Percentiles rank a stretch among this genome's conserved stretches.
Evolutionary conservation across 1,140 invertebrate genomes (phyloP).

Genomic region (Procambarus virginalis): DNA sequence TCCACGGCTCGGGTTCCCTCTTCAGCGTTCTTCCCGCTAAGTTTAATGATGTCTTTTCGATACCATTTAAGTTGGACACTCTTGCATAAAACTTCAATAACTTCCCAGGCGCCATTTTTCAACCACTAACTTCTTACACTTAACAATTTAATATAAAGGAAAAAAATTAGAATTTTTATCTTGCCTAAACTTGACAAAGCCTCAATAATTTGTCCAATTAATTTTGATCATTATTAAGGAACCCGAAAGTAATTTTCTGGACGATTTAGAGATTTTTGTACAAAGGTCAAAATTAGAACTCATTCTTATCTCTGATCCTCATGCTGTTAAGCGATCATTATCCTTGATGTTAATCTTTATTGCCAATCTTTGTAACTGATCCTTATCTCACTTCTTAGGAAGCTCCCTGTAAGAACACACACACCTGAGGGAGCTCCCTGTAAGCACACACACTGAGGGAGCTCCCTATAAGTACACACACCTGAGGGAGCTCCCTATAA

Average conservation of each 20-base stretch:
- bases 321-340: too few relatives aligned
- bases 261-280: too few relatives aligned
- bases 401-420: too few relatives aligned
- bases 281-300: too few relatives aligned
- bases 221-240: background rate
- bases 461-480: too few relatives aligned
- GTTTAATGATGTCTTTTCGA: slow-evolving; percentile 16
- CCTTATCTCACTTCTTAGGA: too few relatives aligned
- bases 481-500: too few relatives aligned
- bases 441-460: too few relatives aligned
- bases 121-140: background rate
- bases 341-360: too few relatives aligned
- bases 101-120: background rate
- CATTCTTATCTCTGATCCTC: too few relatives aligned
- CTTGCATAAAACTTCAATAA: slow-evolving; percentile 7
- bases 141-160: background rate
- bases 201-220: background rate
- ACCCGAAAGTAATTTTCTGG: background rate
- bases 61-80: background rate
- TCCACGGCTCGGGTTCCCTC: background rate
- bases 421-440: too few relatives aligned
- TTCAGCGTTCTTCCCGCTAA: background rate
- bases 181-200: background rate
- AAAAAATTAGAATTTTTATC: background rate
- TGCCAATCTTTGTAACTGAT: too few relatives aligned